Conservation (phyloP, 2,113 vertebrate genomes). For the Leiothrix lutea region DNA sequence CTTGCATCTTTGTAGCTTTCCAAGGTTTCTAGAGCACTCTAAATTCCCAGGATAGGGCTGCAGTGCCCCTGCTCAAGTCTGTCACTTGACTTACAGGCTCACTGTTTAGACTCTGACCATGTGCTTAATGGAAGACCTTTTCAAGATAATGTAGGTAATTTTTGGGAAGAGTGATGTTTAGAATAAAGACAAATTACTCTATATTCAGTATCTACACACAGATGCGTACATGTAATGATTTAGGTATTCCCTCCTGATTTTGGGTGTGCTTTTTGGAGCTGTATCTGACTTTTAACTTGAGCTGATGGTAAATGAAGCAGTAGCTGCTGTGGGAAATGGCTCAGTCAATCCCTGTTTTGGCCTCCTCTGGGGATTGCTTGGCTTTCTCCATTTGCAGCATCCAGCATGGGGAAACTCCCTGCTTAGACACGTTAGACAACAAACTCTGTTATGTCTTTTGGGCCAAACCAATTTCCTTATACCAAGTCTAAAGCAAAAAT, state of each 20-base stretch:
- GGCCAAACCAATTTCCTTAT: not conserved
- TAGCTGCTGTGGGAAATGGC: not conserved
- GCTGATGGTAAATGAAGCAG: not conserved
- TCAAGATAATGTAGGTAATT: not conserved
- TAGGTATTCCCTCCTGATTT: not conserved
- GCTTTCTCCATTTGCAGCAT: not conserved
- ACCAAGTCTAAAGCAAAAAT: not conserved
- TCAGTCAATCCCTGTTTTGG: not conserved
- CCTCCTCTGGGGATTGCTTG: not conserved
- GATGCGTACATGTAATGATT: fast-evolving
- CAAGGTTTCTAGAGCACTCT: not conserved
- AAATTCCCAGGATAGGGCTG: not conserved
- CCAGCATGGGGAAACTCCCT: not conserved
- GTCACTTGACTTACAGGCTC: not conserved
- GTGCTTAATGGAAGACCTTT: not conserved
- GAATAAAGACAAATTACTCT: not conserved
- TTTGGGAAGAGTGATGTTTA: not conserved
- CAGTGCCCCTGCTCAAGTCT: not conserved
- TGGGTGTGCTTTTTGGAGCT: not conserved
- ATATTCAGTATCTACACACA: fast-evolving
- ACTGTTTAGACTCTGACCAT: not conserved
- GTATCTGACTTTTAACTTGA: not conserved
- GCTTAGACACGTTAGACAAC: not conserved
- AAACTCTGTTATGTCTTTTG: not conserved
- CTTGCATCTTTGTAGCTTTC: not conserved